Evolutionary conservation across 2,888 invertebrate species (phyloP).

Genomic region (Baronia brevicornis): DNA sequence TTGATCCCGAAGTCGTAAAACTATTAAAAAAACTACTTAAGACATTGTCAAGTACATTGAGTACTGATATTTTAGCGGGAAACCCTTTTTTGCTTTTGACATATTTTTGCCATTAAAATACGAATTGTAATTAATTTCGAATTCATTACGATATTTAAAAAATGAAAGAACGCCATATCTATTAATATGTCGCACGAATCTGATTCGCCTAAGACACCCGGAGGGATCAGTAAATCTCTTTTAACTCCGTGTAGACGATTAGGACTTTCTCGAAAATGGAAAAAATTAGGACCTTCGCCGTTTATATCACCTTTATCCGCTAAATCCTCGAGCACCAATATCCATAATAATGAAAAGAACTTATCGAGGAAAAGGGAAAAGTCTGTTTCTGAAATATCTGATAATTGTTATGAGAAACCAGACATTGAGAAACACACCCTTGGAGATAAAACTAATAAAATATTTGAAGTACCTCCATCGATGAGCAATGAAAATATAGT

Average conservation of each 20-base stretch:
- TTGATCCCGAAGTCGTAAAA: too few relatives aligned
- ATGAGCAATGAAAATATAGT: neutral
- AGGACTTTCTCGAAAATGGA: slow-evolving; percentile 68
- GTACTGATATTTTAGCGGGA: too few relatives aligned
- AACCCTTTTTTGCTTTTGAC: too few relatives aligned
- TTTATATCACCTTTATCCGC: slow-evolving; percentile 52
- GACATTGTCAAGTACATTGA: too few relatives aligned
- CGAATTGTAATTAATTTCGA: too few relatives aligned
- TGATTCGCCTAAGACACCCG: slow-evolving; percentile 63
- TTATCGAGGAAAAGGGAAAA: slow-evolving; percentile 40
- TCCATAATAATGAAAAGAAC: slow-evolving; percentile 24
- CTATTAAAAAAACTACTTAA: too few relatives aligned
- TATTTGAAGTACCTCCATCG: too few relatives aligned
- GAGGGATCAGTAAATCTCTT: slow-evolving; percentile 67
- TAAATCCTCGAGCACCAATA: slow-evolving; percentile 20
- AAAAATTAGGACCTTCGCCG: slow-evolving; percentile 47
- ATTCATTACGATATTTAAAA: slow-evolving; percentile 1
- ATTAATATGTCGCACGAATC: slow-evolving; percentile 32
- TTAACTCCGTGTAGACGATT: slow-evolving; percentile 71
- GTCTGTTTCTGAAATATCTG: slow-evolving; percentile 22
- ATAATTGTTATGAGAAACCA: slow-evolving; percentile 19
- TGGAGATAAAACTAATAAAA: slow-evolving; percentile 12
- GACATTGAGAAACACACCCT: slow-evolving; percentile 11
- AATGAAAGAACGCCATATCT: slow-evolving; percentile 41
- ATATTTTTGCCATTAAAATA: too few relatives aligned